Percentiles rank a stretch among this genome's conserved stretches.
phyloP scores from a whole-genome alignment of 2,888 invertebrate genomes.

The Junonia oenone region DNA sequence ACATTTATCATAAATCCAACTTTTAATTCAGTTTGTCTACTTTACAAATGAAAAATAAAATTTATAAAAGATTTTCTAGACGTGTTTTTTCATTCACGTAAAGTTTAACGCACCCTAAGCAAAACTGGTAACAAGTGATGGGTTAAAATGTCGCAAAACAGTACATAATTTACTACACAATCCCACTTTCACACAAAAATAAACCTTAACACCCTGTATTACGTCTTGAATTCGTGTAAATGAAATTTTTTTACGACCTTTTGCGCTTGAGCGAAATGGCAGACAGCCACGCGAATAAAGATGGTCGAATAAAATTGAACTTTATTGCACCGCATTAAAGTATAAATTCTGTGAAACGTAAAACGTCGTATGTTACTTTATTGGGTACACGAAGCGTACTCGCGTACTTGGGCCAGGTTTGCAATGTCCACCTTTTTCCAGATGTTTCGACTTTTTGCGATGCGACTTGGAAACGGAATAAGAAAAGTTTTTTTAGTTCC shows the following conservation, averaged over 20 bases:
- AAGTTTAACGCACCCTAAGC: conserved; percentile 45
- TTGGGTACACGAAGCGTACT: conserved; percentile 9
- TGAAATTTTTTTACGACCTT: conserved; percentile 13
- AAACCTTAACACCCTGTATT: neutral
- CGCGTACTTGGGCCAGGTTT: conserved; percentile 20
- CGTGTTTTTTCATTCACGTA: conserved; percentile 29
- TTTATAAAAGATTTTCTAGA: conserved; percentile 23
- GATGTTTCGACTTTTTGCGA: conserved; percentile 31
- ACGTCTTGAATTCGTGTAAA: conserved; percentile 18
- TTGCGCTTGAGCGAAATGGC: conserved; percentile 6
- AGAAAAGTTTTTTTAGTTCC: conserved; percentile 25
- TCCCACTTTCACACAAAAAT: conserved; percentile 6
- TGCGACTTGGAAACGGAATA: conserved; percentile 24
- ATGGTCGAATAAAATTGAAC: conserved; percentile 5
- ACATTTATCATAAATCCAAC: neutral
- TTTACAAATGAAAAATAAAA: conserved; percentile 18
- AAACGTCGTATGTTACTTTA: conserved; percentile 4
- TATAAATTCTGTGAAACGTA: conserved; percentile 1
- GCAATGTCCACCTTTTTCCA: conserved; percentile 28
- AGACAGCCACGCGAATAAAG: conserved; percentile 35
- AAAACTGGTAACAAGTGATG: conserved; percentile 46
- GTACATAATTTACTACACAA: conserved; percentile 39
- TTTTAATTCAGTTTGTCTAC: conserved; percentile 16
- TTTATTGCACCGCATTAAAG: conserved; percentile 3
- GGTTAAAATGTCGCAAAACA: conserved; percentile 41